Conservation (phyloP, 2,797 vertebrate species). For the Huso huso region DNA sequence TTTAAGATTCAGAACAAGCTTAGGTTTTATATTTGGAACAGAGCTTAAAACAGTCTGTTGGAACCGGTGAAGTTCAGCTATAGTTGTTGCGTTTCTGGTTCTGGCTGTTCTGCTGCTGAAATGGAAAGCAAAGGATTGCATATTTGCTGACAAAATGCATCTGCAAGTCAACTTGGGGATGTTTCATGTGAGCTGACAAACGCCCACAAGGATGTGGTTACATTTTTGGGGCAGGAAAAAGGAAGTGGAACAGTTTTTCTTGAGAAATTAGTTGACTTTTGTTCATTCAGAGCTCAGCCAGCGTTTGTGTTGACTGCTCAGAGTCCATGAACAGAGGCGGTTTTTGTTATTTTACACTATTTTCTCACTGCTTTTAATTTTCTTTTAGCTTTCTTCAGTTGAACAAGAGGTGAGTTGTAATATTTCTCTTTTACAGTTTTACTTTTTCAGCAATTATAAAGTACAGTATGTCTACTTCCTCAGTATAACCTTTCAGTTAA, state of each 20-base stretch:
- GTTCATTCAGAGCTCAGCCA: conserved; percentile 40
- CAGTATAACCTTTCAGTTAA: too few relatives aligned
- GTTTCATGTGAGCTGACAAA: conserved; percentile 27
- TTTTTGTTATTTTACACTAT: conserved; percentile 26
- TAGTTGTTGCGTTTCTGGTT: conserved; percentile 1
- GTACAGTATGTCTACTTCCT: too few relatives aligned
- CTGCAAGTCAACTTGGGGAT: conserved; percentile 29
- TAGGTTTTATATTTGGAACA: background rate
- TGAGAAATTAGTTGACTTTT: conserved; percentile 30
- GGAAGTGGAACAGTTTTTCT: conserved; percentile 42
- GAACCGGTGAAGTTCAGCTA: background rate
- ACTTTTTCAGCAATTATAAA: background rate
- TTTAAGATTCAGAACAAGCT: background rate
- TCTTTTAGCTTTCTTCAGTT: background rate
- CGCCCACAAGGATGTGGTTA: conserved; percentile 70
- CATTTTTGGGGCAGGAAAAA: conserved; percentile 55
- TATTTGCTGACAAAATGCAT: conserved; percentile 26
- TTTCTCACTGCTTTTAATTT: conserved; percentile 24
- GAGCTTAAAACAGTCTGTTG: background rate
- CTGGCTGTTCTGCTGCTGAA: background rate
- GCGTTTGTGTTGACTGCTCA: conserved; percentile 82
- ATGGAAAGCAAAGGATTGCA: conserved; percentile 9
- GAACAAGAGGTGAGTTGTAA: background rate
- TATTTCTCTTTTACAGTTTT: background rate
- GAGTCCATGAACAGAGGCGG: conserved; percentile 73